Evolutionary conservation across 2,888 invertebrate genomes (phyloP), one percentile per base, ranked within the genome.

Genomic region (Tiliacea citrago): DNA sequence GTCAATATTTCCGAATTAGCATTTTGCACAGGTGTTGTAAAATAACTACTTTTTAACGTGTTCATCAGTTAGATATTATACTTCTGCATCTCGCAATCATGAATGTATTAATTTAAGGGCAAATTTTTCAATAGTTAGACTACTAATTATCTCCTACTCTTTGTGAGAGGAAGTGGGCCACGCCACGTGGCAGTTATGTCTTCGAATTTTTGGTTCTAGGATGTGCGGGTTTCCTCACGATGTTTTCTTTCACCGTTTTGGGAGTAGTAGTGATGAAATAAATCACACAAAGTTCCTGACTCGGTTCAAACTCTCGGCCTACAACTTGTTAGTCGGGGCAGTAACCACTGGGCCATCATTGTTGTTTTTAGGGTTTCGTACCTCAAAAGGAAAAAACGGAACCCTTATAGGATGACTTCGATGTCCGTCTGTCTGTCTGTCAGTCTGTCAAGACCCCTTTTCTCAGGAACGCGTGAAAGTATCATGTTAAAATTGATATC

Each of bases 1-100:
- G 57, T 55, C 13, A 79, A 74, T 81, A 79, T 57, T 66, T 74
- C 61, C 12, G 0, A 49, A 71, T 67, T 67, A 57, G n/a, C 21
- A 62, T 24, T 72, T 67, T 13, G 24, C 53, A 16, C 53, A 58
- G 39, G 53, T 80, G 53, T 53, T 73, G 35, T 16, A 60, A 45
- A 61, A 49, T 0, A 75, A 53, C 35, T 24, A 47, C 3, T 62
- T 10, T 60, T 24, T 51, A 39, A 65, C 39, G 7, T 10, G 39
- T 49, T 49, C 18, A 18, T n/a, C 35, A 47, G n/a, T 69, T 18
- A 13, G 4, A 24, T 49, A 69, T 69, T 69, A 47, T 45, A 49
- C 1, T 3, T 8, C 1, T 35, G 16, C 12, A 5, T n/a, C 8
- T 35, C 5, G 10, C 45, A n/a, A 29, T 45, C n/a, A 45, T 6